A percentile compares a stretch with the other conserved stretches of the same genome.
phyloP scores from a whole-genome alignment of 2,888 invertebrate genomes.

The Suillia variegata region DNA sequence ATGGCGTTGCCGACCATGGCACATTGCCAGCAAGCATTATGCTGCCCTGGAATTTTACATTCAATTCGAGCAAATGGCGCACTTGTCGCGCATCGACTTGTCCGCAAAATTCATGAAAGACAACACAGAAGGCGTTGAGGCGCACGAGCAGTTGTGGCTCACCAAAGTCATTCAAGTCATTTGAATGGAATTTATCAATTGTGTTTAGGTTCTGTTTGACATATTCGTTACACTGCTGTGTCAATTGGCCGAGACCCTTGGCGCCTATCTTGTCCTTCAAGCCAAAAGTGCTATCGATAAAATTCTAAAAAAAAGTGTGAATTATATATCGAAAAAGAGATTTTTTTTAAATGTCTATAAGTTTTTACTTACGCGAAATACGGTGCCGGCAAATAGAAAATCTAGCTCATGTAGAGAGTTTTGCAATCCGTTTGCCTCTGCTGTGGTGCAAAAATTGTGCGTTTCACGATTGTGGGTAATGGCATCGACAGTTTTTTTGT shows the following conservation, averaged over 20 bases:
- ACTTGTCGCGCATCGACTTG: conserved; percentile 77
- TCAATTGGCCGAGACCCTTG: conserved; percentile 39
- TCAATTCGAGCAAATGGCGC: conserved; percentile 74
- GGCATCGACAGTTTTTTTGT: conserved; percentile 75
- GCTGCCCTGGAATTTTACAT: conserved; percentile 80
- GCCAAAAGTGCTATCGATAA: conserved; percentile 42
- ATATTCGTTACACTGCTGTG: conserved; percentile 56
- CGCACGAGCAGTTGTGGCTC: conserved; percentile 69
- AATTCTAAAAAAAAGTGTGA: conserved; percentile 37
- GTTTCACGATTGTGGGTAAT: conserved; percentile 69
- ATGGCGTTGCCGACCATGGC: conserved; percentile 85
- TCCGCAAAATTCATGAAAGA: conserved; percentile 76
- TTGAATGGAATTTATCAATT: conserved; percentile 62
- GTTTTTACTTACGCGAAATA: conserved; percentile 67
- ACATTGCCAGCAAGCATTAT: conserved; percentile 80
- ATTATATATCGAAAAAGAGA: no score
- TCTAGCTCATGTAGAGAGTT: conserved; percentile 70
- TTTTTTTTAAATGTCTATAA: background rate
- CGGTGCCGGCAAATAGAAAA: conserved; percentile 64
- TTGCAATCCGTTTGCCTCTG: conserved; percentile 70
- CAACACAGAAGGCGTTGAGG: conserved; percentile 71
- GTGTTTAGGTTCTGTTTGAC: conserved; percentile 35
- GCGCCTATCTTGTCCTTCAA: conserved; percentile 42
- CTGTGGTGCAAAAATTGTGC: conserved; percentile 64
- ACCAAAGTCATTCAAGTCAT: conserved; percentile 69